Percentiles rank a stretch among this genome's conserved stretches.
These are phyloP conservation scores for Pseudotriccus pelzelni DNA, from an alignment of 2,797 vertebrate genomes.

Conservation along the genomic window DNA sequence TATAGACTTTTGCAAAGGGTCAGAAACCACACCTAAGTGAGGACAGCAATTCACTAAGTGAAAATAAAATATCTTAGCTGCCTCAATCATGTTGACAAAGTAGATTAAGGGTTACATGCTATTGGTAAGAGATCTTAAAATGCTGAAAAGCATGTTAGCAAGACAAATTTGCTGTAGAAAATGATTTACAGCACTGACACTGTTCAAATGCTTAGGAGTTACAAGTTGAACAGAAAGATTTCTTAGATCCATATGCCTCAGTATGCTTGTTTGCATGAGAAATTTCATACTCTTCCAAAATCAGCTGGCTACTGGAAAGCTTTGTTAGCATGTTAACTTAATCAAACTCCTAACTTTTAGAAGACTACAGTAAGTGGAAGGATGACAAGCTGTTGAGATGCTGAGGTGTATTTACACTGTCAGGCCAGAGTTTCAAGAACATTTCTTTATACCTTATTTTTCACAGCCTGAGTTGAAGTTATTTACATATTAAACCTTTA, in stretches of 20 bases:
- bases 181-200: background rate
- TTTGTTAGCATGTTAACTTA: background rate
- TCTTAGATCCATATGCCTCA: background rate
- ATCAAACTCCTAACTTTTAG: background rate
- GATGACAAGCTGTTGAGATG: background rate
- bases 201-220: background rate
- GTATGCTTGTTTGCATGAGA: background rate
- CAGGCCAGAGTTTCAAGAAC: background rate
- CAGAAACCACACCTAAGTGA: background rate
- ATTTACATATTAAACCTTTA: background rate
- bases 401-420: background rate
- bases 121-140: background rate
- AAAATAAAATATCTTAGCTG: background rate
- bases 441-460: background rate
- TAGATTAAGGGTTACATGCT: background rate
- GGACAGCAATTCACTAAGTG: background rate
- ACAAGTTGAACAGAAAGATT: background rate
- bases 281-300: background rate
- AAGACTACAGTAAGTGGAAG: background rate
- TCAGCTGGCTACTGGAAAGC: background rate
- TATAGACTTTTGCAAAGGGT: background rate
- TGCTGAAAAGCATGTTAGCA: background rate
- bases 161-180: background rate
- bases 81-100: background rate
- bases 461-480: background rate